phyloP scores from a whole-genome alignment of 53 echinoderm and acorn worm species.

The Temnopleurus reevesii region DNA sequence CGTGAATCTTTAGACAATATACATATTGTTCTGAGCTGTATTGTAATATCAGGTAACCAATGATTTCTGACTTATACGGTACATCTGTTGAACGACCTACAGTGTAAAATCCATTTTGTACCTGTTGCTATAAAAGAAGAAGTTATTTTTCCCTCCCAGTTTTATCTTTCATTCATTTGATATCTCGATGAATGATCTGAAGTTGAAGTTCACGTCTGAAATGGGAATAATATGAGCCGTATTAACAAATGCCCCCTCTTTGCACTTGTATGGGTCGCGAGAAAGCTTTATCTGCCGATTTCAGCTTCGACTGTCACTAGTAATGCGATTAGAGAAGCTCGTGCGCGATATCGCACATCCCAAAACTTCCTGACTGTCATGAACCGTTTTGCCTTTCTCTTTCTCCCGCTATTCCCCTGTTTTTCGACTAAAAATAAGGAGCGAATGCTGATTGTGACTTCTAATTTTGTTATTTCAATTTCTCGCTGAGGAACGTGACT shows the following conservation, averaged over 20 bases:
- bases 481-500: not conserved
- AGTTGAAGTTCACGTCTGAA: not conserved
- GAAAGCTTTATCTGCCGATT: not conserved
- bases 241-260: not conserved
- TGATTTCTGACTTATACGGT: no score
- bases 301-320: constrained; percentile 20
- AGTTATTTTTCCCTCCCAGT: no score
- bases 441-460: not conserved
- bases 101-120: no score
- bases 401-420: not conserved
- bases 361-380: constrained; percentile 24
- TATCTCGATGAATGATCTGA: not conserved
- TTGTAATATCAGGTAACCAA: no score
- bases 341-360: constrained; percentile 13
- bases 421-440: constrained; percentile 10
- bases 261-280: constrained; percentile 1
- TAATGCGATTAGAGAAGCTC: constrained; percentile 10
- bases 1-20: no score
- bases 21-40: no score
- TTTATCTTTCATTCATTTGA: constrained; percentile 2
- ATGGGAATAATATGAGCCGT: not conserved
- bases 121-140: no score
- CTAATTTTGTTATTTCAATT: not conserved
- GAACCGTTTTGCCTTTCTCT: not conserved
- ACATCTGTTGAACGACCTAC: no score